Evolutionary conservation across 2,888 invertebrate genomes (phyloP).

Genomic region (Panopea generosa): DNA sequence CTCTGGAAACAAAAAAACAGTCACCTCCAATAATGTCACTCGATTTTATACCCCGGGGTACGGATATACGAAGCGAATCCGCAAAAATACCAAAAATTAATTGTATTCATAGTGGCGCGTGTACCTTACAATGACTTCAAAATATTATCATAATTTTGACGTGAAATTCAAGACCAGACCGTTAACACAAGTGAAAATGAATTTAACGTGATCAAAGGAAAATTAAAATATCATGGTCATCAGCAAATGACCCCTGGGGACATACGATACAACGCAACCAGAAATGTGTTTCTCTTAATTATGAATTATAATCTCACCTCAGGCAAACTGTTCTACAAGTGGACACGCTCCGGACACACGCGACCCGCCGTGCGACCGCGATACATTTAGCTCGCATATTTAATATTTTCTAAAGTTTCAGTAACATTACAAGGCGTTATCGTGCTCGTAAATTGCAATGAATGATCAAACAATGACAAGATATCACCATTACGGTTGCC

Average conservation of each 20-base stretch:
- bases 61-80: slow-evolving; percentile 10
- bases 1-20: slow-evolving; percentile 22
- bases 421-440: neutral
- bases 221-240: slow-evolving; percentile 10
- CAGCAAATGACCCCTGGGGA: slow-evolving; percentile 10
- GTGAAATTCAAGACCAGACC: slow-evolving; percentile 22
- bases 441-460: neutral
- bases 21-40: slow-evolving; percentile 5
- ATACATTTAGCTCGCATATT: neutral
- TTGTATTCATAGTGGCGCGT: slow-evolving; percentile 33
- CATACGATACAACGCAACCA: slow-evolving; percentile 23
- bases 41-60: slow-evolving; percentile 10
- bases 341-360: neutral
- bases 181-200: slow-evolving; percentile 27
- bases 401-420: slow-evolving; percentile 1
- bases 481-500: no score
- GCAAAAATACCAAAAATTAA: slow-evolving; percentile 5
- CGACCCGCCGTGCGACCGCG: no score
- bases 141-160: slow-evolving; percentile 28
- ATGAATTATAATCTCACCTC: slow-evolving; percentile 8
- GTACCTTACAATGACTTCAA: slow-evolving; percentile 14
- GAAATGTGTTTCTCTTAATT: slow-evolving; percentile 21
- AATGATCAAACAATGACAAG: neutral
- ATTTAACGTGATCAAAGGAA: slow-evolving; percentile 19
- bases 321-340: neutral